phyloP scores from a whole-genome alignment of 2,888 invertebrate genomes.

The Palloptera scutellata region DNA sequence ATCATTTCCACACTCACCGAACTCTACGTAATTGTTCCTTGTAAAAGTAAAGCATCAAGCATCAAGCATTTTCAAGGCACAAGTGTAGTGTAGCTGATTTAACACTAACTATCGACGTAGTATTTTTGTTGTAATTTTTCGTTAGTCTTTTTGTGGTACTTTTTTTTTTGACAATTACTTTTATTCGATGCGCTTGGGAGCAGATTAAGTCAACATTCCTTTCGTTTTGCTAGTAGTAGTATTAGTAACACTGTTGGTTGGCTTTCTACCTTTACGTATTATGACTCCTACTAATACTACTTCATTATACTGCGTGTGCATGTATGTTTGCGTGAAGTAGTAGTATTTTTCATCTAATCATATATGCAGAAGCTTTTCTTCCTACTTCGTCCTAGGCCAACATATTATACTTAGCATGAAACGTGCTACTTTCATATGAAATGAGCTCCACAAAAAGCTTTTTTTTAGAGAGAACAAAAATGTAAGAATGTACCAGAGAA shows the following conservation, averaged over 20 bases:
- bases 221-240: neutral
- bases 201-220: constrained; percentile 5
- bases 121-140: constrained; percentile 7
- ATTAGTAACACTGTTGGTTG: neutral
- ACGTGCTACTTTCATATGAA: constrained; percentile 7
- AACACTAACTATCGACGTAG: neutral
- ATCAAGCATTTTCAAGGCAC: no score
- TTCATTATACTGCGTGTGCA: no score
- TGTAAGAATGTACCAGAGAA: neutral
- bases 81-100: no score
- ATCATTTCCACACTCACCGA: no score
- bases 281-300: no score
- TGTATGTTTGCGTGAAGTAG: constrained; percentile 31
- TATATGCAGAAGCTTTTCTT: constrained; percentile 7
- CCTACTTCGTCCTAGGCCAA: constrained; percentile 50
- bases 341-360: neutral
- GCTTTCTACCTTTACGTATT: no score
- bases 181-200: constrained; percentile 7
- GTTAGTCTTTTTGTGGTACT: constrained; percentile 3
- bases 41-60: no score
- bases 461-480: neutral
- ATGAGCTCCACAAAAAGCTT: neutral
- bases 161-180: constrained; percentile 11
- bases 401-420: constrained; percentile 32
- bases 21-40: no score